Evolutionary conservation across 2,797 vertebrate genomes (phyloP), one percentile per base, ranked within the genome.

Genomic region (Hyperoplus immaculatus): DNA sequence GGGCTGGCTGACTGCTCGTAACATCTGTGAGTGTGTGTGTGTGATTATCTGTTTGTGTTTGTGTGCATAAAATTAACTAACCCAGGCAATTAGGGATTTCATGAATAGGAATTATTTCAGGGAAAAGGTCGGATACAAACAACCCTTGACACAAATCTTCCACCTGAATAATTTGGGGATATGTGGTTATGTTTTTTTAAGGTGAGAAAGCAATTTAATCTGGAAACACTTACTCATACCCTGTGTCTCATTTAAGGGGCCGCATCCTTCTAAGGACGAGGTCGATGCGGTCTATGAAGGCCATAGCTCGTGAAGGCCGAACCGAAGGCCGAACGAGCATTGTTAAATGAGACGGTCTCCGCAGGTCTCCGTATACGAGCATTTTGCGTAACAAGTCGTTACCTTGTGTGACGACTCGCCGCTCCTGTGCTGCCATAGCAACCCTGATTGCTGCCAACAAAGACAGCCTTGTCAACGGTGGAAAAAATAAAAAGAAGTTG

Each of bases 1-100:
- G 76, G 68, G 49, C 77, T 68, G 63, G 67, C 76, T 57, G 63
- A 71, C 80, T 61, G 62, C 62, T 66, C 51, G 49, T 62, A 70
- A 1, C 29, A 38, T 71, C 12, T 67, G 46, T 56, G 58, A 66
- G 53, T 81, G 58, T 72, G 56, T 53, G 42, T 57, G 72, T 21
- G 69, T 12, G 59, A 47, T 21, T 21, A 12, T 47, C 39, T 74
- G 42, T 46, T 46, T 15, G 42, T 42, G 54, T 78, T 14, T 72
- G 46, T 69, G 74, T 60, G 74, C 69, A 81, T 80, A 65, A 80
- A 69, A 84, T 84, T 39, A 88, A 75, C 69, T 38, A 82, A 83
- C 75, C 8, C 1, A 77, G 46, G 69, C 78, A 82, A 77, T 90
- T 79, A 83, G 56, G 77, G 51, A 76, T 85, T 82, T 82, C 61